Percentiles rank a stretch among this genome's conserved stretches.
These are phyloP conservation scores for Napeogenes sylphis DNA, from an alignment of 2,888 invertebrate species.

Conservation along the genomic window DNA sequence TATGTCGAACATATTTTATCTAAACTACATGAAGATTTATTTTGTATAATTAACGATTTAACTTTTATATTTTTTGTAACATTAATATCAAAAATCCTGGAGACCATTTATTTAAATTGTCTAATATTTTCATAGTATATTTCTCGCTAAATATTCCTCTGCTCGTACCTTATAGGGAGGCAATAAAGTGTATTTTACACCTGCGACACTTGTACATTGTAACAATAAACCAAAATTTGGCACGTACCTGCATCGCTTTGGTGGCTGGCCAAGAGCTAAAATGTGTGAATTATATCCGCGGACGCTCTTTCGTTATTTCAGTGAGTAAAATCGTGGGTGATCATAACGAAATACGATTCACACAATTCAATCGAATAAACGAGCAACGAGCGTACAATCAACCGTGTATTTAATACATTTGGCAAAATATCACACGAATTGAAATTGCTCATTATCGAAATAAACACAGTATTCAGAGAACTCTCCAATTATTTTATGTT, in stretches of 20 bases:
- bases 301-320: conserved; percentile 14
- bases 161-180: not conserved
- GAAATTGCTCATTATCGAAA: not conserved
- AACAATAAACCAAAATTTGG: conserved; percentile 20
- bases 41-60: too few relatives aligned
- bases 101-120: not conserved
- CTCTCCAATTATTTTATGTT: not conserved
- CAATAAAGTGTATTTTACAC: conserved; percentile 12
- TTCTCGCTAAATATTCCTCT: not conserved
- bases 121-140: not conserved
- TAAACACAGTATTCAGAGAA: not conserved
- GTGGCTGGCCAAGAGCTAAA: conserved; percentile 22
- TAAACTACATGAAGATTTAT: too few relatives aligned
- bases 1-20: too few relatives aligned
- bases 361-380: too few relatives aligned
- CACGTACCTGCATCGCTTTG: conserved; percentile 14
- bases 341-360: not conserved
- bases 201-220: conserved; percentile 1
- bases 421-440: too few relatives aligned
- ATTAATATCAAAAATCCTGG: not conserved
- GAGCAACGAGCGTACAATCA: too few relatives aligned
- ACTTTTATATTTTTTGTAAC: too few relatives aligned
- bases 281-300: conserved; percentile 18
- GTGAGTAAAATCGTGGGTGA: not conserved
- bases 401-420: too few relatives aligned